Percentiles rank a stretch among this genome's conserved stretches.
Conservation (phyloP, 30 jellyfish, hydroid and myxozoan genomes). For the Phacellophora camtschatica region DNA sequence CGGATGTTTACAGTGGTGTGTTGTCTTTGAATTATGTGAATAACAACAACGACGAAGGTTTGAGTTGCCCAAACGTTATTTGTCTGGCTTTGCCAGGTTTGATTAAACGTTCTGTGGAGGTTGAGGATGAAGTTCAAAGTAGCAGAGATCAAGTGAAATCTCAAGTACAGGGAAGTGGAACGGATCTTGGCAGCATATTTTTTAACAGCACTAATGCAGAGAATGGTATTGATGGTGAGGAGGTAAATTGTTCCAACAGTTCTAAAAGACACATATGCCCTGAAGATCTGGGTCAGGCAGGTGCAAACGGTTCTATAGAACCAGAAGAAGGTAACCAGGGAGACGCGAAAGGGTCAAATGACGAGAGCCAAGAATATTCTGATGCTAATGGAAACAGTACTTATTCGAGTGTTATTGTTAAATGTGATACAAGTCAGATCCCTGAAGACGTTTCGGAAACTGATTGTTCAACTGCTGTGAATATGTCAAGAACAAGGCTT, state of each 20-base stretch:
- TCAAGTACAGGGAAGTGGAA: not conserved
- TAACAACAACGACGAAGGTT: not conserved
- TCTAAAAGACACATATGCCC: too few species aligned
- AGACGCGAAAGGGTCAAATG: not conserved
- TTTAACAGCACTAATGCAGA: not conserved
- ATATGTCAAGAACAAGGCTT: not conserved
- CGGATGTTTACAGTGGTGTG: constrained; percentile 55
- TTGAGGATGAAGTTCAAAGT: not conserved
- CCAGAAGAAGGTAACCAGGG: not conserved
- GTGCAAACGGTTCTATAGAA: not conserved
- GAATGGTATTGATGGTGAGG: not conserved
- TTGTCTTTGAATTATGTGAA: constrained; percentile 46
- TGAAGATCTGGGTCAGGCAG: not conserved
- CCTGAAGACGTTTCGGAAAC: not conserved
- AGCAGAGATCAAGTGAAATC: not conserved
- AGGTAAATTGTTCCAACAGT: too few species aligned
- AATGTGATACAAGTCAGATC: too few species aligned
- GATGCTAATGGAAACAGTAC: too few species aligned
- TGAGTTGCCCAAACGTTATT: constrained; percentile 56
- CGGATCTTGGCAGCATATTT: not conserved
- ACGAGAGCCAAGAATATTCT: not conserved
- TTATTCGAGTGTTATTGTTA: not conserved
- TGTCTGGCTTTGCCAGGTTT: constrained; percentile 56
- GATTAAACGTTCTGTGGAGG: not conserved
- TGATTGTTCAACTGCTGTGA: not conserved